Evolutionary conservation across 1,140 invertebrate genomes (phyloP), one percentile per base, ranked within the genome.

Genomic region (Augochlora pura): DNA sequence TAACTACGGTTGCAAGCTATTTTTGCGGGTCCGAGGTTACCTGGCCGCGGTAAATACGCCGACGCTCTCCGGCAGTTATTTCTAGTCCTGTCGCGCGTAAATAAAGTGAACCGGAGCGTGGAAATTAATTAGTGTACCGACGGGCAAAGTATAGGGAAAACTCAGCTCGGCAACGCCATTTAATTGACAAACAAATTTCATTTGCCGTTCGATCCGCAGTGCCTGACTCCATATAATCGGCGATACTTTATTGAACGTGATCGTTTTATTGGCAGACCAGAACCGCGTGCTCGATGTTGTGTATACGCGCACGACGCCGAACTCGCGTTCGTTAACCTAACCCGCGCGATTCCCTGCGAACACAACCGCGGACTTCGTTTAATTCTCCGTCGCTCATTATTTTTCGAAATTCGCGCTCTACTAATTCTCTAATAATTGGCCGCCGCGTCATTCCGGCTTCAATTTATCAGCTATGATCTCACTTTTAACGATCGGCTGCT

Each of bases 81-180:
- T 88, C 88, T 75, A 85, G 77, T 82, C 87, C 84, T 86, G 86
- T 88, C 83, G 81, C 86, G 84, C 86, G 85, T 88, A 89, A 89
- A 89, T 86, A 88, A 86, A 87, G 81, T 82, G 79, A 79, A 85
- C 65, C 84, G 67, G 80, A 85, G 75, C 81, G 76, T 88, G 81
- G 87, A 88, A 90, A 88, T 86, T 89, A 90, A 90, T 89, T 86
- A 88, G 81, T 66, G 80, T 79, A 73, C 84, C 81, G 69, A 79
- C 70, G 75, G 81, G 81, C 60, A 86, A 86, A 86, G 81, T 81
- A 77, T 84, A 84, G 75, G 77, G 85, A 86, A 84, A 86, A 87
- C 84, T 73, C 70, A 76, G 14, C 49, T 72, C 80, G 75, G 54
- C 80, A 81, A 82, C 73, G 83, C 80, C 63, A 79, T 86, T 82